Percentiles rank a stretch among this genome's conserved stretches.
Evolutionary conservation across 2,113 vertebrate genomes (phyloP).

Genomic region (Tiliqua scincoides): DNA sequence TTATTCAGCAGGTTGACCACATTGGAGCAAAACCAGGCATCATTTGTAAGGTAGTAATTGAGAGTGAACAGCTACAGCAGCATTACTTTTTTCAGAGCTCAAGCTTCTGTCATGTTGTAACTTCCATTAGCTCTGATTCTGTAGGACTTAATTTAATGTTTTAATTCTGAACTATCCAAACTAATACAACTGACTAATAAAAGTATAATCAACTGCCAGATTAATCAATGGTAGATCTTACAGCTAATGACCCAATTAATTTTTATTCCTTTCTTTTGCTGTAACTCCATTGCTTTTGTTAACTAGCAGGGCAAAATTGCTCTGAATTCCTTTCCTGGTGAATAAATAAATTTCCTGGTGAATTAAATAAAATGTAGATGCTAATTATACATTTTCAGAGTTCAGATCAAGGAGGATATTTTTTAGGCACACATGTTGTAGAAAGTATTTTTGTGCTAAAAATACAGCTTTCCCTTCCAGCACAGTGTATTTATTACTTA

Average conservation of each 20-base stretch:
- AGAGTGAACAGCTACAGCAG: background rate
- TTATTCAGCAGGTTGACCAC: no score
- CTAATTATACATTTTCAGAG: background rate
- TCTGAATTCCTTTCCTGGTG: background rate
- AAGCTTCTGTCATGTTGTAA: background rate
- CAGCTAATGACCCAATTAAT: background rate
- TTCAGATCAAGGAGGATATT: background rate
- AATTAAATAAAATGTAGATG: background rate
- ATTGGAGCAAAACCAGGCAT: background rate
- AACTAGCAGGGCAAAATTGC: background rate
- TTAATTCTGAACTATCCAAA: slow-evolving; percentile 20
- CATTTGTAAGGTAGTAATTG: background rate
- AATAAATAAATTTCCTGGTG: background rate
- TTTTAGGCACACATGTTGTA: background rate
- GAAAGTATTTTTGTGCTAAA: background rate
- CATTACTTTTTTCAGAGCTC: background rate
- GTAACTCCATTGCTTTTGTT: background rate
- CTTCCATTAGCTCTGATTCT: background rate
- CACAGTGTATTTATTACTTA: background rate
- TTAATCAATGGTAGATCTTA: background rate
- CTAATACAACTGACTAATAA: background rate
- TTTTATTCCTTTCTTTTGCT: background rate
- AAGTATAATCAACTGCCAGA: background rate
- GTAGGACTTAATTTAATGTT: background rate
- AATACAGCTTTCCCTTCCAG: background rate